A percentile compares a stretch with the other conserved stretches of the same genome.
phyloP scores from a whole-genome alignment of 2,888 invertebrate genomes.

The Fabriciana adippe region DNA sequence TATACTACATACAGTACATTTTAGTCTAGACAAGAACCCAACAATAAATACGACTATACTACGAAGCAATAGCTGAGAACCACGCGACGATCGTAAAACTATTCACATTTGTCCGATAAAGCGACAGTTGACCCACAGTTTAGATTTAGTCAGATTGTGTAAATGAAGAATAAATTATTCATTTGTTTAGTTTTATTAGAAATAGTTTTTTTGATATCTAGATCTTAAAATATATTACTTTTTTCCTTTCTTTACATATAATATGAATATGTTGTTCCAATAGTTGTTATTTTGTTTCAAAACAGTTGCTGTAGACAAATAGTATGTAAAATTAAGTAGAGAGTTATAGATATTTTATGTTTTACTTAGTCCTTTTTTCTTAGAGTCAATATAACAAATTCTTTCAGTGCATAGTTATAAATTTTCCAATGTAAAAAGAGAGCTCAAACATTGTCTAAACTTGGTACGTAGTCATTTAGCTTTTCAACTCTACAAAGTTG shows the following conservation, averaged over 20 bases:
- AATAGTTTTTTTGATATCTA: not conserved
- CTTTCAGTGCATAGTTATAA: conserved; percentile 18
- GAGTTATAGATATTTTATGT: not conserved
- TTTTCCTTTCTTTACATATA: no score
- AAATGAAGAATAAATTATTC: conserved; percentile 6
- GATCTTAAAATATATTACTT: not conserved
- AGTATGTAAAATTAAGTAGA: not conserved
- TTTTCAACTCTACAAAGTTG: conserved; percentile 32
- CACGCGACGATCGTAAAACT: conserved; percentile 29
- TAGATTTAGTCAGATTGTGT: conserved; percentile 1
- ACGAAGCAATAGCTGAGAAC: conserved; percentile 55
- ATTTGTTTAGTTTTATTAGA: not conserved
- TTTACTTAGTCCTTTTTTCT: not conserved
- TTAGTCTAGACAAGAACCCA: conserved; percentile 52
- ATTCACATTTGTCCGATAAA: conserved; percentile 32
- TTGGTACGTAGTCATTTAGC: conserved; percentile 18
- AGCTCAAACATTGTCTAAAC: conserved; percentile 3
- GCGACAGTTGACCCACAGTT: conserved; percentile 24
- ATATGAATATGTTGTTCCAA: no score
- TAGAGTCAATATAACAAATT: not conserved
- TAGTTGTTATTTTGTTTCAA: not conserved
- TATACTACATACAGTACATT: conserved; percentile 49
- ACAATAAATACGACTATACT: conserved; percentile 55
- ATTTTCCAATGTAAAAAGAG: conserved; percentile 7
- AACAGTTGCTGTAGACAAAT: not conserved